These are phyloP conservation scores for Drosophila mulleri DNA, from an alignment of 2,888 invertebrate genomes.

Conservation along the genomic window DNA sequence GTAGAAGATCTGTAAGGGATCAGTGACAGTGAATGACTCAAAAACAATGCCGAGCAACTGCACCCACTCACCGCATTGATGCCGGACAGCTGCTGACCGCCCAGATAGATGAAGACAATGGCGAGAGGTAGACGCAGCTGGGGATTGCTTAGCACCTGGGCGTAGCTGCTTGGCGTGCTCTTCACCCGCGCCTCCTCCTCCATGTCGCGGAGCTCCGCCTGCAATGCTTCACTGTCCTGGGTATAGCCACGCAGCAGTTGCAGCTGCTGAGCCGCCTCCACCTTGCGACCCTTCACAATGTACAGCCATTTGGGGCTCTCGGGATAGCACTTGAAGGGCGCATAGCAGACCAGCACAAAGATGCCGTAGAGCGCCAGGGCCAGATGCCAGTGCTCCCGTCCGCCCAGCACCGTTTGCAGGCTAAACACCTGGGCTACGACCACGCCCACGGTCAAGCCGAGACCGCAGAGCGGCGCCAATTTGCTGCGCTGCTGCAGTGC, in stretches of 20 bases:
- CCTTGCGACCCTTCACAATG: constrained; percentile 88
- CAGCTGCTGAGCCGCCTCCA: constrained; percentile 88
- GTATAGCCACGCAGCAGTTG: constrained; percentile 87
- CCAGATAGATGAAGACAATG: constrained; percentile 89
- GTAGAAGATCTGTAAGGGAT: constrained; percentile 87
- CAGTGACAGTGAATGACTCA: background rate
- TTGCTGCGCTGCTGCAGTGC: constrained; percentile 92
- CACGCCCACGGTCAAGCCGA: constrained; percentile 84
- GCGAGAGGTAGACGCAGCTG: constrained; percentile 89
- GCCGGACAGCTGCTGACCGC: constrained; percentile 95
- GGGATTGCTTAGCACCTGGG: constrained; percentile 87
- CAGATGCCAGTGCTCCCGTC: constrained; percentile 89
- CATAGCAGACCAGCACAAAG: constrained; percentile 88
- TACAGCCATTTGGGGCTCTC: constrained; percentile 96
- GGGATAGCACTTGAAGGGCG: constrained; percentile 89
- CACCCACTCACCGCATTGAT: constrained; percentile 91
- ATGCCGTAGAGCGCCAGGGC: constrained; percentile 90
- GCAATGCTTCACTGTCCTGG: constrained; percentile 85
- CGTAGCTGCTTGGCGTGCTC: constrained; percentile 87
- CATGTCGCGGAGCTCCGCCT: constrained; percentile 88
- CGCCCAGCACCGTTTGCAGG: constrained; percentile 85
- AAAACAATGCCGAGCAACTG: background rate
- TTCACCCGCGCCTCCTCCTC: constrained; percentile 86
- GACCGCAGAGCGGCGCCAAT: constrained; percentile 90
- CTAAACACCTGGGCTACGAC: constrained; percentile 84